Conservation (phyloP, 2,888 invertebrate species). For the Lepidonotus clava region DNA sequence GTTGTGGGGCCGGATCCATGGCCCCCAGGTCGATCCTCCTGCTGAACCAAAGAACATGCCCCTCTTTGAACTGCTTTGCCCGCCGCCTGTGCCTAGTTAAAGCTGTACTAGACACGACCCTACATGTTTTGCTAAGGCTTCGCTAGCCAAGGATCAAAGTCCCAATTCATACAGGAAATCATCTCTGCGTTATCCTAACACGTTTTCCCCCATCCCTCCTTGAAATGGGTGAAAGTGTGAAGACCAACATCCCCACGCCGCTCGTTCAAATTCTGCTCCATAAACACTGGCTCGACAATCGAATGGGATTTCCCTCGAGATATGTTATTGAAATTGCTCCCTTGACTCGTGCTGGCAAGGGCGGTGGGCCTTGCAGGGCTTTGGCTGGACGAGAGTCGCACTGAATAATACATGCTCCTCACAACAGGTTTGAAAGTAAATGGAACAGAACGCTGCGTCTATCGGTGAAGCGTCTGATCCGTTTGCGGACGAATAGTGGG, state of each 20-base stretch:
- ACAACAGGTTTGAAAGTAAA: neutral
- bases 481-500: neutral
- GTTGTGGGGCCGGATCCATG: neutral
- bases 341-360: neutral
- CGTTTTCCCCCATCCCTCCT: neutral
- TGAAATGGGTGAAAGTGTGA: too few species aligned
- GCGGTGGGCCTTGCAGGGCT: too few species aligned
- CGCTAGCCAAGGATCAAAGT: neutral
- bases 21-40: too few species aligned
- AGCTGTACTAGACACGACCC: neutral
- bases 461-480: neutral
- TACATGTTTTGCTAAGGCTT: neutral
- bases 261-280: too few species aligned
- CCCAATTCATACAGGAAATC: neutral
- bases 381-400: too few species aligned
- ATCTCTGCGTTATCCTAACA: neutral
- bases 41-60: neutral
- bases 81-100: neutral
- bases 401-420: too few species aligned
- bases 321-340: constrained; percentile 3
- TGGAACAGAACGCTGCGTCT: neutral
- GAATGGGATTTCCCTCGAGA: constrained; percentile 11
- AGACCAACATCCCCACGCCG: too few species aligned
- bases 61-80: neutral
- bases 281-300: neutral